These are phyloP conservation scores for Danionella dracula DNA, from an alignment of 2,797 vertebrate genomes.

Conservation along the genomic window DNA sequence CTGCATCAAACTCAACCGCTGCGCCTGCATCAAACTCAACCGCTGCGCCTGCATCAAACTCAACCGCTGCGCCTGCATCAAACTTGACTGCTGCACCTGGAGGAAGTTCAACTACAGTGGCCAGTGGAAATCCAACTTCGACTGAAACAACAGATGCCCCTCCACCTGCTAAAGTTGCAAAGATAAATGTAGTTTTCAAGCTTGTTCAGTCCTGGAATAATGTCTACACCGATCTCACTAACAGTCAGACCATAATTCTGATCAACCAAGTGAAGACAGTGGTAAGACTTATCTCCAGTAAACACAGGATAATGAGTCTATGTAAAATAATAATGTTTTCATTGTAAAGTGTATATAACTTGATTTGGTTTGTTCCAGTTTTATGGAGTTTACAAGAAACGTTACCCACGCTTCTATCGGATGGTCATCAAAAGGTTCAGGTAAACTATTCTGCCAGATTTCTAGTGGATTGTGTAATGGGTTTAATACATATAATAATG, in stretches of 20 bases:
- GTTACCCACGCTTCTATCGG: accelerated
- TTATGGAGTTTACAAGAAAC: accelerated
- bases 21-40: no score
- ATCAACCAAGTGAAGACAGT: accelerated
- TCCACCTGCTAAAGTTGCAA: accelerated
- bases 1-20: no score
- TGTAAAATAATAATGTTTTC: no score
- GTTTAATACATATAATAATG: no score
- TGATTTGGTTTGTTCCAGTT: not conserved
- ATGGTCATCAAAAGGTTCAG: not conserved
- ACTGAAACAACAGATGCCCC: not conserved
- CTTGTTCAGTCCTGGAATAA: accelerated
- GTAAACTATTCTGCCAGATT: not conserved
- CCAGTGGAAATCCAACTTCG: no score
- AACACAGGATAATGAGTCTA: no score
- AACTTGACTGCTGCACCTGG: no score
- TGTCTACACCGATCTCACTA: accelerated
- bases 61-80: no score
- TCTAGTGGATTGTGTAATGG: no score
- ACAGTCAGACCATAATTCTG: accelerated
- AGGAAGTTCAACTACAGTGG: not conserved
- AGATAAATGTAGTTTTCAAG: not conserved
- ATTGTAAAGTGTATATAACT: no score
- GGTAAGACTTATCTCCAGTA: constrained; percentile 10
- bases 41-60: no score